Evolutionary conservation across 2,113 vertebrate genomes (phyloP).

Genomic region (Apodemus speciosus): DNA sequence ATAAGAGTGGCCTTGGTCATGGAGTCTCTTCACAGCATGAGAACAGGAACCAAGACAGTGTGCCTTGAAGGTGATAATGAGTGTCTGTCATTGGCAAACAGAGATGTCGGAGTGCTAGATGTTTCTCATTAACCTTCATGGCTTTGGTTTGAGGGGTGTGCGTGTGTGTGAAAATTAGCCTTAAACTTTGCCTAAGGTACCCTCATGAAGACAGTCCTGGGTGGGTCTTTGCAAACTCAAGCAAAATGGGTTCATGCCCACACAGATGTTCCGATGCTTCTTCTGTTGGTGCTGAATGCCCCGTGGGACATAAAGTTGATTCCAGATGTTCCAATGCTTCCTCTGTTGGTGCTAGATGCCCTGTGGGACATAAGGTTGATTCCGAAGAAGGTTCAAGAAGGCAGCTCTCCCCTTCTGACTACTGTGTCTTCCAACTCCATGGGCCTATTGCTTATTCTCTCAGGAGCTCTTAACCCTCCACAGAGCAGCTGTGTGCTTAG

Average conservation of each 20-base stretch:
- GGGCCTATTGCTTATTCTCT: neutral
- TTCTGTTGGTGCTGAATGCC: rapidly evolving
- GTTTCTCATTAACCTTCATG: slow-evolving; percentile 30
- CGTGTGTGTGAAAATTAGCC: neutral
- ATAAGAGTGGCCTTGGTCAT: neutral
- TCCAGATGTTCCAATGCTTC: too few species aligned
- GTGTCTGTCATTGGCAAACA: neutral
- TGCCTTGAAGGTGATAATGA: slow-evolving; percentile 23
- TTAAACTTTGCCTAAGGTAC: neutral
- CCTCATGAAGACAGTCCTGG: neutral
- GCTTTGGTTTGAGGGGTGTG: neutral
- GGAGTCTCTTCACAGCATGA: neutral
- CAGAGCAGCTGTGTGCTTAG: neutral
- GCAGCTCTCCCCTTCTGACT: neutral
- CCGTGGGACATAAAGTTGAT: neutral
- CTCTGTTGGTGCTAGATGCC: rapidly evolving
- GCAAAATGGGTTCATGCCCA: rapidly evolving
- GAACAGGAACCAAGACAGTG: neutral
- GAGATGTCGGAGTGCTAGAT: neutral
- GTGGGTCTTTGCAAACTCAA: neutral
- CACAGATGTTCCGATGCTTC: too few species aligned
- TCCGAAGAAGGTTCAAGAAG: too few species aligned
- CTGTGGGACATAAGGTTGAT: neutral
- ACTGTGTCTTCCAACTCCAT: neutral
- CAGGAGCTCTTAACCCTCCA: neutral